Evolutionary conservation across 2,797 vertebrate species (phyloP).

Genomic region (Loris lydekkerianus): DNA sequence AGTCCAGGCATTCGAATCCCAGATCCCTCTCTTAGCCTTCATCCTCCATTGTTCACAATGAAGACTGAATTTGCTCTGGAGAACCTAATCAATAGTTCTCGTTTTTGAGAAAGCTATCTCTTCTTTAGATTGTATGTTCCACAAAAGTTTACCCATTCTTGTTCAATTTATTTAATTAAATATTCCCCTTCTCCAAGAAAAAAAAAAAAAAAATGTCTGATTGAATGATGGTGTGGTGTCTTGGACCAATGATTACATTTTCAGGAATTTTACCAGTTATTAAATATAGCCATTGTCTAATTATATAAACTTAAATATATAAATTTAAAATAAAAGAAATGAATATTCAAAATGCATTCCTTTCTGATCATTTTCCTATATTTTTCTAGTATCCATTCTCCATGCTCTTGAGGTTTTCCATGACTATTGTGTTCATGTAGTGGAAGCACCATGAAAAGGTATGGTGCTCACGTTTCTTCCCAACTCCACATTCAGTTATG

Average conservation of each 20-base stretch:
- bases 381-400: not conserved
- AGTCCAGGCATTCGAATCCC: not conserved
- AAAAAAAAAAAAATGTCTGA: not conserved
- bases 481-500: not conserved
- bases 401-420: not conserved
- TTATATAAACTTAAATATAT: constrained; percentile 5
- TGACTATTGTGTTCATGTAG: not conserved
- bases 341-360: not conserved
- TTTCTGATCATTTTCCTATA: not conserved
- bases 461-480: not conserved
- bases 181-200: not conserved
- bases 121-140: not conserved
- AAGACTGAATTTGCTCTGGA: constrained; percentile 25
- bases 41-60: not conserved
- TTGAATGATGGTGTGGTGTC: not conserved
- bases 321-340: constrained; percentile 1
- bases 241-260: constrained; percentile 16
- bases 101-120: constrained; percentile 2
- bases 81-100: constrained; percentile 16
- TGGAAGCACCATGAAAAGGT: not conserved
- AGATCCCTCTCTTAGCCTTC: not conserved
- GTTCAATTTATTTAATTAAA: constrained; percentile 53
- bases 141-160: not conserved
- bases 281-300: constrained; percentile 32
- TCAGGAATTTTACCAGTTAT: not conserved